A percentile compares a stretch with the other conserved stretches of the same genome.
phyloP scores from a whole-genome alignment of 2,113 vertebrate genomes.

The Lagopus leucura region DNA sequence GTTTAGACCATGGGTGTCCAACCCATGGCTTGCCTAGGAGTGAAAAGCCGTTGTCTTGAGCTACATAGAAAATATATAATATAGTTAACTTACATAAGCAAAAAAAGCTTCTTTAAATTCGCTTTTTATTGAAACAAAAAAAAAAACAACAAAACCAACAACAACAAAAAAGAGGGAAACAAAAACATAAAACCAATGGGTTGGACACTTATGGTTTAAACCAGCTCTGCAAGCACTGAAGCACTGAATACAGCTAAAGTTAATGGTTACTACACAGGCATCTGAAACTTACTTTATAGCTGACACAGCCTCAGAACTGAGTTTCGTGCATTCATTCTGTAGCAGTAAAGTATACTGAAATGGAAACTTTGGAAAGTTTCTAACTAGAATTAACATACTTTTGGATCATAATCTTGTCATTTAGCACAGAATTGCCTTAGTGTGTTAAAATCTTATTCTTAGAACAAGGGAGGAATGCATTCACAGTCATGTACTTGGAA shows the following conservation, averaged over 20 bases:
- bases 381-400: background rate
- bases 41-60: too few relatives aligned
- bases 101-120: too few relatives aligned
- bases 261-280: background rate
- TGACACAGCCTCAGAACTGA: background rate
- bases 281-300: background rate
- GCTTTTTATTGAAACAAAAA: too few relatives aligned
- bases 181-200: background rate
- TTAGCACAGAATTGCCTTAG: background rate
- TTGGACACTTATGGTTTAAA: background rate
- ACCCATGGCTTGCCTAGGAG: too few relatives aligned
- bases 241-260: background rate
- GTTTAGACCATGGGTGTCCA: background rate
- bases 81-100: too few relatives aligned
- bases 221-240: background rate
- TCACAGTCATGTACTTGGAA: background rate
- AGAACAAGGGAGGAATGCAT: background rate
- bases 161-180: background rate
- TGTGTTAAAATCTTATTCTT: background rate
- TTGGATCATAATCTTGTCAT: background rate
- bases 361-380: background rate
- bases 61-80: too few relatives aligned
- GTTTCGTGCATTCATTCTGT: background rate
- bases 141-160: too few relatives aligned
- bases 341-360: background rate